Conservation (phyloP, 1,140 invertebrate species). For the Bombus pyrosoma region DNA sequence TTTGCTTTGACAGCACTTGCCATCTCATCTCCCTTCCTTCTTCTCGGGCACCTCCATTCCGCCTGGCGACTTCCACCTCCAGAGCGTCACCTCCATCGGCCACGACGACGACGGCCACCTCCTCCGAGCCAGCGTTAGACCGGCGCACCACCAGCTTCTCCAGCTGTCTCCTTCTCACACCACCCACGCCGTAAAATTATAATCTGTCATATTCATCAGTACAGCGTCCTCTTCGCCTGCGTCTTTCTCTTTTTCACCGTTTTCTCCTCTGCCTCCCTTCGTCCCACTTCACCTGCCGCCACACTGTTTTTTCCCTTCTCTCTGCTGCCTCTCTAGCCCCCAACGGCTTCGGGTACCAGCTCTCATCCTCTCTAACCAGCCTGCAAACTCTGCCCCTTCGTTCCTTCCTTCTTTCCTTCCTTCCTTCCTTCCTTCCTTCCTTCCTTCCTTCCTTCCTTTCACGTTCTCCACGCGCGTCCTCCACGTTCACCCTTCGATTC, state of each 20-base stretch:
- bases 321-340: neutral
- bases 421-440: neutral
- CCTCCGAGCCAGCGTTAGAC: conserved; percentile 18
- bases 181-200: conserved; percentile 65
- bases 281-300: neutral
- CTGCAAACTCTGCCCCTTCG: neutral
- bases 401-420: neutral
- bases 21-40: conserved; percentile 50
- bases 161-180: conserved; percentile 18
- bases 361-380: neutral
- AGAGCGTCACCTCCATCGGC: conserved; percentile 38
- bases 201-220: conserved; percentile 75
- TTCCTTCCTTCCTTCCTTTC: neutral
- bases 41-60: conserved; percentile 23
- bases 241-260: neutral
- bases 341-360: neutral
- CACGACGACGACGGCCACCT: conserved; percentile 38
- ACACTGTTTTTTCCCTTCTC: neutral
- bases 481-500: conserved; percentile 5
- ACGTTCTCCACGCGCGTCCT: neutral
- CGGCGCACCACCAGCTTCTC: conserved; percentile 41
- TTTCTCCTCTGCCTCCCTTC: neutral
- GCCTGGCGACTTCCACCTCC: conserved; percentile 36
- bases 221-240: conserved; percentile 35
- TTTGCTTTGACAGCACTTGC: conserved; percentile 66